Base-by-base conservation (phyloP, 2,797 vertebrate species). In the Miopithecus talapoin region DNA sequence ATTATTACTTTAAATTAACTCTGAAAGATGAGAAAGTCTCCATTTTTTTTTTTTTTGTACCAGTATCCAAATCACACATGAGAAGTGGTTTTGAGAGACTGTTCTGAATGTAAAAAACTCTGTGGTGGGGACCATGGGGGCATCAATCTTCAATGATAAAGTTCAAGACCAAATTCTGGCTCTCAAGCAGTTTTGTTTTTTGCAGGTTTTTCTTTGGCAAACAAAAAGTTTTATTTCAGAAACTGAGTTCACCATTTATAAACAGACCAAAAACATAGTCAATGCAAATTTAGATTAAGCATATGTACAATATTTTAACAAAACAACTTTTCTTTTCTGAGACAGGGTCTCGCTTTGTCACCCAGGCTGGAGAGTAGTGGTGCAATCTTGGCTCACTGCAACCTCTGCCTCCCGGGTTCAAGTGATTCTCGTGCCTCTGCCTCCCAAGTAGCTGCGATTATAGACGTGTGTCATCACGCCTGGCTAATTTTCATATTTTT, bases 171-270 rank as follows among this genome's bases (percentile, higher is more conserved):
- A 53, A 79, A 33, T 78, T 89, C 41, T 26, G 16, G 36, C 70
- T 96, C n/a, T 30, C 76, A 43, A 28, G n/a, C 53, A 55, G 21
- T 55, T 55, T 55, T 55, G 21, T 8, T 55, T 55, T 55, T 55
- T 55, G 21, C 21, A 55, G 21, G 53, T 22, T 55, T 55, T 55
- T 22, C 53, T 55, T 55, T 98, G 97, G 97, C 98, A 99, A 99
- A 99, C 98, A 99, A 98, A 98, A 99, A 98, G 98, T 99, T 99
- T 99, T 99, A 99, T 99, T 99, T 99, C 98, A 98, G 98, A 99
- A 99, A 99, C 98, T 95, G 98, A 98, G 97, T 98, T 98, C 98
- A 98, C 98, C 98, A 98, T 98, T 99, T 99, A 99, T 99, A 99
- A 99, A 99, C 99, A 99, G 98, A 99, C 99, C 98, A 99, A 98